Evolutionary conservation across 1,140 invertebrate species (phyloP), one percentile per base, ranked within the genome.

Genomic region (Camponotus pennsylvanicus): DNA sequence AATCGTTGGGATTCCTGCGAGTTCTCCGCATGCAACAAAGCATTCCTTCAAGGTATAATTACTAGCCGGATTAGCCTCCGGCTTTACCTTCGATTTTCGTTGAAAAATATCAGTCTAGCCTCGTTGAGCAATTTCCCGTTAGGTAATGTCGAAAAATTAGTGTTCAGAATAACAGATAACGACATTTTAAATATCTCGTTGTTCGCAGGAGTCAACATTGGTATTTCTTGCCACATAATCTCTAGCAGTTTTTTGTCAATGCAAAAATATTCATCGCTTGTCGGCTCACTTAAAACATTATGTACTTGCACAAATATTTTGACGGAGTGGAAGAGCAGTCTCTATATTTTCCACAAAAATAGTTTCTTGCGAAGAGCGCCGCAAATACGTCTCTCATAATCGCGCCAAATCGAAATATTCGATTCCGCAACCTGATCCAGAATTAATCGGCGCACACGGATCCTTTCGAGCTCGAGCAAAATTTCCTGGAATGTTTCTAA

Each of bases 381-480:
- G 67, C 79, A 40, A 82, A 52, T 15, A 52, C 59, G n/a, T 55
- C 52, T 73, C 55, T 34, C 69, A 27, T 49, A 75, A 83, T 37
- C 69, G 79, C 67, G 40, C 40, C 69, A 37, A 49, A 18, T 13
- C 27, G 52, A 61, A 73, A 73, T 82, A 61, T 55, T 21, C 79
- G 69, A 83, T 83, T 83, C 69, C 69, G 79, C 79, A 75, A 83
- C 40, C 79, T 83, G 61, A 83, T 83, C 70, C 79, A 83, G 79
- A 83, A 83, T 83, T 83, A 83, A 83, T 83, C 75, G 79, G 79
- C 69, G 69, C 79, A n/a, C 67, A 37, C 79, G 69, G 79, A 75
- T 75, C 79, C 79, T 83, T 83, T 75, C 69, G 79, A 71, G 57
- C 69, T 75, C 79, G 79, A 63, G 61, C 79, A 83, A 83, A 83